A percentile compares a stretch with the other conserved stretches of the same genome.
Evolutionary conservation across 1,140 invertebrate genomes (phyloP).

Genomic region (Stegodyphus mimosarum): DNA sequence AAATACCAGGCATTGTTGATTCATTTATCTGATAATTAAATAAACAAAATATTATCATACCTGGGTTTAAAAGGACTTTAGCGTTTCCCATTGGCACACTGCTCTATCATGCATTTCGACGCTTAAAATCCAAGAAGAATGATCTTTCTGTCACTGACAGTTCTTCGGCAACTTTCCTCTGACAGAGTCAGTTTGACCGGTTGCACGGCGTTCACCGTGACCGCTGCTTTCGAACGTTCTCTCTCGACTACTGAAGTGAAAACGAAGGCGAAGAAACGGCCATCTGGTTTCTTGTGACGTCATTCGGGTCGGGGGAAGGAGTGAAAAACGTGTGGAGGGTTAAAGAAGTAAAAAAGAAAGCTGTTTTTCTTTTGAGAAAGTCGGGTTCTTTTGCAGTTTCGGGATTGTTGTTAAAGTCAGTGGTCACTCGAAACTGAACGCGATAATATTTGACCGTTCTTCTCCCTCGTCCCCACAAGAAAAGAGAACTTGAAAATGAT

Average conservation of each 20-base stretch:
- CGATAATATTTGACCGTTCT: no score
- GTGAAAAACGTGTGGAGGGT: constrained; percentile 20
- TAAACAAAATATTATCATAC: no score
- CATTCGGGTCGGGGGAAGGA: constrained; percentile 12
- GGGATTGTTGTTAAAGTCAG: neutral
- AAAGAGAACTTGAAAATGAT: no score
- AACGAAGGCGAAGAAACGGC: constrained; percentile 22
- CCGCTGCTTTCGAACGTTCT: constrained; percentile 28
- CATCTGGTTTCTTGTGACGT: constrained; percentile 47
- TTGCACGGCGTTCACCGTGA: constrained; percentile 24
- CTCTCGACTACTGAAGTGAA: constrained; percentile 43
- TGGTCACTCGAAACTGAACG: no score
- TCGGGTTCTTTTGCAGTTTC: neutral
- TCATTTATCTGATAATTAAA: no score
- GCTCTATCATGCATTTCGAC: no score
- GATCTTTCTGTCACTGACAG: constrained; percentile 4
- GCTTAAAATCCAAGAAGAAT: constrained; percentile 4
- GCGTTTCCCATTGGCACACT: no score
- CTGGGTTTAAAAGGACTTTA: no score
- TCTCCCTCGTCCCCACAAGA: no score
- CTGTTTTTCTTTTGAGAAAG: neutral
- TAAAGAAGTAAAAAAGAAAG: constrained; percentile 11
- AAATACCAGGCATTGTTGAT: no score
- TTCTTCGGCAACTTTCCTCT: neutral
- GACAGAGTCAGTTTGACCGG: constrained; percentile 18